phyloP scores from a whole-genome alignment of 1,140 invertebrate species.

The Drosophila setifemur region DNA sequence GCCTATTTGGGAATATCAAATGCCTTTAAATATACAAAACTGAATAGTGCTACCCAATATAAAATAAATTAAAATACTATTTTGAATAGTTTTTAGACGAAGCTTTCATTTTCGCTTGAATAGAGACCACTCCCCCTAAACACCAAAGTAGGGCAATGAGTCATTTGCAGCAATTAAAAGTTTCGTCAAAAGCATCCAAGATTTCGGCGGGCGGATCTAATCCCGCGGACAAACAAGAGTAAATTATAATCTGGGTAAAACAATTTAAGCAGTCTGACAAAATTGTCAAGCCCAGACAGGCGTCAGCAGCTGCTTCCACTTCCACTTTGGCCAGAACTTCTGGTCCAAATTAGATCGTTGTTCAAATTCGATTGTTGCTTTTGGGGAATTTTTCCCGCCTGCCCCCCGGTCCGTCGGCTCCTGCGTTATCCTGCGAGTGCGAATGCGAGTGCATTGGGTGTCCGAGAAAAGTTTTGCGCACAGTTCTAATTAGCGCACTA shows the following conservation, averaged over 20 bases:
- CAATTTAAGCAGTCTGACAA: constrained; percentile 39
- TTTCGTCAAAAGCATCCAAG: constrained; percentile 5
- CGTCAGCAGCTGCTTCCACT: constrained; percentile 1
- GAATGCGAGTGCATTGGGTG: constrained; percentile 43
- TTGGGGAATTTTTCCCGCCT: constrained; percentile 7
- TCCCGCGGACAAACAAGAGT: constrained; percentile 14
- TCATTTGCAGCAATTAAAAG: constrained; percentile 7
- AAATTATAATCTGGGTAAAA: constrained; percentile 44
- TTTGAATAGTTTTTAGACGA: no score
- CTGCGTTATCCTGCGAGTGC: constrained; percentile 1
- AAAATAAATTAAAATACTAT: no score
- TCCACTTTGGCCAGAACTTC: constrained; percentile 2
- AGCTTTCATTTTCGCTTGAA: no score
- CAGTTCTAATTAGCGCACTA: constrained; percentile 70
- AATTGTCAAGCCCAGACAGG: constrained; percentile 19
- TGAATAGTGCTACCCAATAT: no score
- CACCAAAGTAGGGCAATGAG: neutral
- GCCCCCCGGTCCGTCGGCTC: neutral
- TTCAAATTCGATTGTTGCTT: constrained; percentile 67
- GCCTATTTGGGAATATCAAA: no score
- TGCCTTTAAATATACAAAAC: no score
- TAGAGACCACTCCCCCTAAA: no score
- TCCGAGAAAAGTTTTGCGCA: constrained; percentile 57
- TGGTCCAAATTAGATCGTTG: constrained; percentile 56
- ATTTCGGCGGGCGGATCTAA: constrained; percentile 8